A percentile compares a stretch with the other conserved stretches of the same genome.
Evolutionary conservation across 2,888 invertebrate genomes (phyloP).

Genomic region (Deroplatys truncata): DNA sequence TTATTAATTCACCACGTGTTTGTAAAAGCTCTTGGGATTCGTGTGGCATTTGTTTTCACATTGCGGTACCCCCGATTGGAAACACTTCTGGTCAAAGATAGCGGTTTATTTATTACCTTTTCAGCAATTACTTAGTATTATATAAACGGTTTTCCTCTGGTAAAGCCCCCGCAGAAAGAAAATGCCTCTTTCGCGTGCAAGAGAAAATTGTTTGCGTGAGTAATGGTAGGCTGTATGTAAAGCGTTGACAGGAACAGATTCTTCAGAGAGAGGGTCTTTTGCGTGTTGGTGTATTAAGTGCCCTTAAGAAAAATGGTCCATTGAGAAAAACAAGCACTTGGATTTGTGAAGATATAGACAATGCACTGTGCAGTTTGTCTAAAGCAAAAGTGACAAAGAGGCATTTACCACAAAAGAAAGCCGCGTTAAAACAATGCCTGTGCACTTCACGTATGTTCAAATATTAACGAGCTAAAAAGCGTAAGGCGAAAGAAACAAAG

Average conservation of each 20-base stretch:
- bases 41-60: too few relatives aligned
- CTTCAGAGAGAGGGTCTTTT: not conserved
- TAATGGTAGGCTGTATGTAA: not conserved
- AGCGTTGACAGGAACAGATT: not conserved
- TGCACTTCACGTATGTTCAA: not conserved
- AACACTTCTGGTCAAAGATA: too few relatives aligned
- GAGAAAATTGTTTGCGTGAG: not conserved
- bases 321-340: not conserved
- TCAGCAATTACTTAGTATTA: too few relatives aligned
- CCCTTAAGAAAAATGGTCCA: not conserved
- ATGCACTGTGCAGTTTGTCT: not conserved
- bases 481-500: too few relatives aligned
- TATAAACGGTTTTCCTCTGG: not conserved
- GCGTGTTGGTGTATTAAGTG: not conserved
- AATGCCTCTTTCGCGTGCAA: not conserved
- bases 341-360: not conserved
- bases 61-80: too few relatives aligned
- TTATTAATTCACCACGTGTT: too few relatives aligned
- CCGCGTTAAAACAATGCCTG: not conserved
- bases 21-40: too few relatives aligned
- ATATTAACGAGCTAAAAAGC: too few relatives aligned
- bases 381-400: not conserved
- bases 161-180: not conserved
- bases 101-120: too few relatives aligned
- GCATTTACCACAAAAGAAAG: not conserved